Percentiles rank a stretch among this genome's conserved stretches.
These are phyloP conservation scores for Diploscapter pachys DNA, from an alignment of 1,140 invertebrate species.

Conservation along the genomic window DNA sequence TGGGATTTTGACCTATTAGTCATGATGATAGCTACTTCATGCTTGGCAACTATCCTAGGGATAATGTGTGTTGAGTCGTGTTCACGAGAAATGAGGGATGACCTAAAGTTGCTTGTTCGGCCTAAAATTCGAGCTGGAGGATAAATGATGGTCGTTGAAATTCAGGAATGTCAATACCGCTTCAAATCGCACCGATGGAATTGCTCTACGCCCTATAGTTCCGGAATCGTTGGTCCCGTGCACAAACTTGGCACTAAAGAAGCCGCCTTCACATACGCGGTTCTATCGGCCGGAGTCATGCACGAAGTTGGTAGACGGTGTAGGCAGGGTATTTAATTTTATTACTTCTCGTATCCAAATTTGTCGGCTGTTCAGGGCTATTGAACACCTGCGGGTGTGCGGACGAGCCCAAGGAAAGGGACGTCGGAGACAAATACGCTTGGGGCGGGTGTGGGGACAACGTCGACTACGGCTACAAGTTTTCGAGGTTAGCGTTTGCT, in stretches of 20 bases:
- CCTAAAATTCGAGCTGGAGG: no score
- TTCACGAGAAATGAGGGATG: no score
- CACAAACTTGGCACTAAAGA: slow-evolving; percentile 55
- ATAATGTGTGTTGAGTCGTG: no score
- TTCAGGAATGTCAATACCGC: slow-evolving; percentile 84
- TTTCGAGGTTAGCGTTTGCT: slow-evolving; percentile 13
- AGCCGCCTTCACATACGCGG: slow-evolving; percentile 45
- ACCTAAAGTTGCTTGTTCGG: no score
- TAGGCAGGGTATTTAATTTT: slow-evolving; percentile 32
- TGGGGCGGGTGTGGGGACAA: slow-evolving; percentile 46
- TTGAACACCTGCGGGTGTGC: slow-evolving; percentile 42
- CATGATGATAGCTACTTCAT: no score
- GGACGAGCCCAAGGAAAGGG: slow-evolving; percentile 33
- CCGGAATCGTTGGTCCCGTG: slow-evolving; percentile 52
- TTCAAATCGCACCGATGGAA: slow-evolving; percentile 92
- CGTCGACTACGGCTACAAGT: slow-evolving; percentile 43
- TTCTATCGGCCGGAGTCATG: slow-evolving; percentile 42
- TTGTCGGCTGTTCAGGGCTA: slow-evolving; percentile 18
- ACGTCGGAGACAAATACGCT: slow-evolving; percentile 29
- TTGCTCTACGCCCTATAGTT: slow-evolving; percentile 65
- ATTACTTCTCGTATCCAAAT: not conserved
- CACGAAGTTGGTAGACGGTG: slow-evolving; percentile 41
- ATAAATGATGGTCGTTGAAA: not conserved
- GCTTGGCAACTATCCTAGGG: no score
- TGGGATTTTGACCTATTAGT: slow-evolving; percentile 17